Evolutionary conservation across 2,797 vertebrate genomes (phyloP).

Genomic region (Gymnodraco acuticeps): DNA sequence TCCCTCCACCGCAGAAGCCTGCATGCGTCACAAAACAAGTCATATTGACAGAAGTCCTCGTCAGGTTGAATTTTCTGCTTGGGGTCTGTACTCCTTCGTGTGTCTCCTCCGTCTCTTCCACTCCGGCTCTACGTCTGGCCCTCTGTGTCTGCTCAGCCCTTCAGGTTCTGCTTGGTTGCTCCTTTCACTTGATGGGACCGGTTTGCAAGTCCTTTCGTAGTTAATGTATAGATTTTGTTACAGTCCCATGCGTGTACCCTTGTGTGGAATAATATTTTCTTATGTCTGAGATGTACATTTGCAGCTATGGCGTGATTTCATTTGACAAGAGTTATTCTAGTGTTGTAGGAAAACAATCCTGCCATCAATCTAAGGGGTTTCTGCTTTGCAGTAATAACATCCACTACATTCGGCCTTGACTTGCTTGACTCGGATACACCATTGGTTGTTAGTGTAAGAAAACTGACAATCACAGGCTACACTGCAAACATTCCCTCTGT

Average conservation of each 20-base stretch:
- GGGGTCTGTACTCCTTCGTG: conserved; percentile 37
- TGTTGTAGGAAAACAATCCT: conserved; percentile 45
- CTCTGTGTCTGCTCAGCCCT: conserved; percentile 51
- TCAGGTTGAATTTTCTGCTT: conserved; percentile 74
- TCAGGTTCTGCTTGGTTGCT: conserved; percentile 59
- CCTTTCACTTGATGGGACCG: conserved; percentile 60
- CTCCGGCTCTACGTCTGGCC: conserved; percentile 44
- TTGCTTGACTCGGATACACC: conserved; percentile 46
- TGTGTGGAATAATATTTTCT: background rate
- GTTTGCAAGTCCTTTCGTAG: conserved; percentile 55
- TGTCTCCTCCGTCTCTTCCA: conserved; percentile 61
- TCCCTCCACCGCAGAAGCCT: conserved; percentile 19
- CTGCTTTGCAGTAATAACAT: conserved; percentile 54
- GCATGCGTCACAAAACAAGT: conserved; percentile 51
- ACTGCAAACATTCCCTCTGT: conserved; percentile 63
- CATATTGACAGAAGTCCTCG: conserved; percentile 66
- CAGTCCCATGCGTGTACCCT: background rate
- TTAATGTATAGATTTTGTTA: conserved; percentile 55
- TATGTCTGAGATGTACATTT: background rate
- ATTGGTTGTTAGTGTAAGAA: conserved; percentile 67
- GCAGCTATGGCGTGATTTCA: conserved; percentile 31
- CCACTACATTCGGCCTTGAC: conserved; percentile 42
- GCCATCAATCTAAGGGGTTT: conserved; percentile 45
- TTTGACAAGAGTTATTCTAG: conserved; percentile 45
- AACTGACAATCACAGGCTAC: conserved; percentile 74